These are phyloP conservation scores for Conchocele bisecta DNA, from an alignment of 2,888 invertebrate genomes.

Conservation along the genomic window DNA sequence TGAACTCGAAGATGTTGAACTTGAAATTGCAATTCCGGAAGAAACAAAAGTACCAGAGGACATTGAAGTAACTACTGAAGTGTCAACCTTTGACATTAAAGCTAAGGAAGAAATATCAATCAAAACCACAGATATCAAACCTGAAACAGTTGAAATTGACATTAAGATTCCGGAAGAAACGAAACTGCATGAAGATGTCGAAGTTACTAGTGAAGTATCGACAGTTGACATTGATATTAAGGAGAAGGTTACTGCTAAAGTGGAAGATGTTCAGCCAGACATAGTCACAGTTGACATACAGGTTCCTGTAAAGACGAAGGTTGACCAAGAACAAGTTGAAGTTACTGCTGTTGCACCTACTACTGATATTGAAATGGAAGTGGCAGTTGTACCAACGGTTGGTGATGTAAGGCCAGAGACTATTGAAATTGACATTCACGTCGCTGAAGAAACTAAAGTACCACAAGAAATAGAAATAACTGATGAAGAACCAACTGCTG, in stretches of 20 bases:
- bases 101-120: not conserved
- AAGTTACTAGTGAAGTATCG: slow-evolving; percentile 5
- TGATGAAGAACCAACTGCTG: not conserved
- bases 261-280: not conserved
- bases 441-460: slow-evolving; percentile 17
- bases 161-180: too few species aligned
- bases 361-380: not conserved
- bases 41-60: slow-evolving; percentile 2
- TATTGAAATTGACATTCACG: slow-evolving; percentile 28
- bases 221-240: too few species aligned
- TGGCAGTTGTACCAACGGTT: slow-evolving; percentile 15
- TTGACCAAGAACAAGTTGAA: not conserved
- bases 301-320: not conserved
- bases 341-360: not conserved
- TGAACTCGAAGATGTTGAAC: not conserved
- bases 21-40: slow-evolving; percentile 2
- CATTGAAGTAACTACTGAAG: not conserved
- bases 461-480: slow-evolving; percentile 7
- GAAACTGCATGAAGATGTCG: not conserved
- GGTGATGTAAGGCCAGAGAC: slow-evolving; percentile 23
- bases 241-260: not conserved
- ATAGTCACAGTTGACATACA: not conserved
- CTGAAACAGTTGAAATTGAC: not conserved
- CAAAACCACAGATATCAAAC: not conserved
- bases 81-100: not conserved